Base-by-base conservation (phyloP, 2,888 invertebrate species). In the Dendrolimus pini region DNA sequence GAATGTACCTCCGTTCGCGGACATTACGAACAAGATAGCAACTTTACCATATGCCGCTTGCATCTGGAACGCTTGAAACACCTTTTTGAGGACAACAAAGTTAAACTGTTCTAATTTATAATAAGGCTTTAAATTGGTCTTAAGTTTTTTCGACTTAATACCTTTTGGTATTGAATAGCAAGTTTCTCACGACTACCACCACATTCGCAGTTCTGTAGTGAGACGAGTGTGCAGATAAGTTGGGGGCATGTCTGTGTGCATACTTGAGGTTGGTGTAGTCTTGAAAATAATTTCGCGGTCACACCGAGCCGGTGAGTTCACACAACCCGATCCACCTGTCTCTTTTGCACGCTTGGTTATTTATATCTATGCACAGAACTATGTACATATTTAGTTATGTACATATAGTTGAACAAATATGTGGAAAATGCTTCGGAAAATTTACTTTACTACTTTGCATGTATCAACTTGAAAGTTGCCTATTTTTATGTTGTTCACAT, bases 271-370 rank as follows among this genome's bases (percentile, higher is more conserved):
- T 85, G 82, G 84, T 86, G 88, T 89, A 89, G 88, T 89, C 89
- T 89, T 90, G 89, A 90, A 90, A 89, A 90, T 90, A 85, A 90
- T 90, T 90, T 90, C 90, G 90, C 90, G 90, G 90, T 89, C 90
- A 89, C 84, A 89, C 79, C 74, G 83, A 79, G 83, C 79, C 78
- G 83, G 81, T 80, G 80, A 82, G 90, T 90, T 90, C 90, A 89
- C 78, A 83, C 82, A 86, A 84, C 89, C 81, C 78, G 85, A 74
- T 83, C 83, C 89, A 89, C 89, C 90, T 89, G 89, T 88, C 85
- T 82, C 79, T 84, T 76, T 85, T 89, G 85, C 85, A 78, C 81
- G 86, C 87, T 85, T 88, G 83, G 88, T 88, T 88, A 89, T 89
- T 88, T 89, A 89, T 90, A 89, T 86, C 89, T 85, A 85, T 81